Evolutionary conservation across 2,888 invertebrate genomes (phyloP), one percentile per base, ranked within the genome.

Genomic region (Dermolepida albohirtum): DNA sequence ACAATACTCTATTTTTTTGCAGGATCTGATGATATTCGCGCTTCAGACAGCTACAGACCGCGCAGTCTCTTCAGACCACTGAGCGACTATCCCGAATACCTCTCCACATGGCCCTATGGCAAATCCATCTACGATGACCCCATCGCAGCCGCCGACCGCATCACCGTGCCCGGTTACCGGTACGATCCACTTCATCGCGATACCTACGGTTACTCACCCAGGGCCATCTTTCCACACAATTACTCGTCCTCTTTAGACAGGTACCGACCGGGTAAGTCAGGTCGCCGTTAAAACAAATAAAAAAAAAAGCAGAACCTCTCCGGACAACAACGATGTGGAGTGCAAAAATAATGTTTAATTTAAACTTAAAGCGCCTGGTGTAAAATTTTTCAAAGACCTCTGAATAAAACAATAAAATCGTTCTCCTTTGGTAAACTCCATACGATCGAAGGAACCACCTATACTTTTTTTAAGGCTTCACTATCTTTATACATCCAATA

Each of bases 21-120:
- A 94, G 95, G 95, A 86, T 94, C 95, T 81, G 94, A 95, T 85
- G 95, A 95, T 86, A 92, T 95, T 86, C 91, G 93, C 84, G 95
- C 95, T 77, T 93, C 93, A 81, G 95, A 95, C 80, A 78, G 78
- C 64, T 84, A 85, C 77, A 87, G 91, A 82, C 92, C 92, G 81
- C 89, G 89, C 84, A 86, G 90, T 68, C 89, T 81, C 78, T 86
- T 82, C 80, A 86, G 85, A 77, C 87, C 87, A 74, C 80, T 90
- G 84, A 91, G 91, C 85, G 91, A 92, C 78, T 90, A 89, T 84
- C 92, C 93, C 76, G 90, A 92, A 81, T 87, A 92, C 78, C 84
- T 84, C 77, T 84, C 89, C 83, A 86, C 89, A 80, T 94, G 91
- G 89, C 92, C 92, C 34, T 90, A 88, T 85, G 87, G 87, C 87